phyloP scores from a whole-genome alignment of 2,797 vertebrate species.

The Coregonus suidteri region DNA sequence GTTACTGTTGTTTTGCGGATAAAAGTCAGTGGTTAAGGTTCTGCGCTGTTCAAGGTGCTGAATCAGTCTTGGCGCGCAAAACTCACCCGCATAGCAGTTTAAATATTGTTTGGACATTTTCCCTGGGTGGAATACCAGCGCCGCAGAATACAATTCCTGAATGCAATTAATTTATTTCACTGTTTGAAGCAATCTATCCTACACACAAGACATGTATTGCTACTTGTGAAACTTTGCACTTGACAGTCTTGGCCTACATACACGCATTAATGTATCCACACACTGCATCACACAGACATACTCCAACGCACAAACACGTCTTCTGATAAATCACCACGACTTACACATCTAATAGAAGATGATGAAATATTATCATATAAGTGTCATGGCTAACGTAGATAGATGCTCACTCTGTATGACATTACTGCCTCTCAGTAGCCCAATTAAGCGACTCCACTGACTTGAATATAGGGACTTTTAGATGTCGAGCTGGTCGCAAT shows the following conservation, averaged over 20 bases:
- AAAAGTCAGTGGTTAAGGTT: background rate
- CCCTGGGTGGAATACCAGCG: background rate
- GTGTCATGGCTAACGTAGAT: background rate
- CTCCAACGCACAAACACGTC: background rate
- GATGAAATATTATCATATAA: background rate
- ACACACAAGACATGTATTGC: background rate
- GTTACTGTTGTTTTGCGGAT: too few species aligned
- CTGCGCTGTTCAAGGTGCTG: background rate
- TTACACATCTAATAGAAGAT: background rate
- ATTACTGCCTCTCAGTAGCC: background rate
- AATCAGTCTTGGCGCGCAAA: background rate
- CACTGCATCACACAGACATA: background rate
- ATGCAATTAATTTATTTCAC: background rate
- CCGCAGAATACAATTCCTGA: background rate
- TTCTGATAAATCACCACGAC: background rate
- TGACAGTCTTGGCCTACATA: background rate
- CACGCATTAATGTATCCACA: background rate
- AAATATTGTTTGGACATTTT: background rate
- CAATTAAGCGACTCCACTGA: background rate
- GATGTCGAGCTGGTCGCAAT: background rate
- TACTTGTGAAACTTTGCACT: background rate
- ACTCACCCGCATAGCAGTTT: background rate
- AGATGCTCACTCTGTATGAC: background rate
- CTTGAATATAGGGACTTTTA: background rate
- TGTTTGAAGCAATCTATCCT: background rate